Conservation (phyloP, 2,888 invertebrate species). For the Lasiommata megera region DNA sequence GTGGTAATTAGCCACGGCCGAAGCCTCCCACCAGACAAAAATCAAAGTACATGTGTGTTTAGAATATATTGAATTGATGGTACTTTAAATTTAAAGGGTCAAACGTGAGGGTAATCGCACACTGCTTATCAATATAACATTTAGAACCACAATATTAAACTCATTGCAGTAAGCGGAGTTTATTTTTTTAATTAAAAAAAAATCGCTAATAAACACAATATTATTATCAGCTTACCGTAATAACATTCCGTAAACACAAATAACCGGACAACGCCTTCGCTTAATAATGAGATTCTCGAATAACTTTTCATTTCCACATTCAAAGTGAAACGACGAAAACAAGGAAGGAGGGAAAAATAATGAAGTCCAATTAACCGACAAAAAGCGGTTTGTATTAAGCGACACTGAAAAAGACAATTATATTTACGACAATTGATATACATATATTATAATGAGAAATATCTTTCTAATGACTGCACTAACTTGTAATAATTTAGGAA, state of each 20-base stretch:
- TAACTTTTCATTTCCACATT: slow-evolving; percentile 52
- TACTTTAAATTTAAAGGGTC: too few species aligned
- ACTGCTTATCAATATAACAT: too few species aligned
- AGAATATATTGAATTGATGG: too few species aligned
- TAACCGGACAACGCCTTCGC: slow-evolving; percentile 22
- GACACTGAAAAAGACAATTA: slow-evolving; percentile 21
- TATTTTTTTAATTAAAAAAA: too few species aligned
- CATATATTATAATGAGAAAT: too few species aligned
- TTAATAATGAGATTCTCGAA: slow-evolving; percentile 36
- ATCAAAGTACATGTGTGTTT: too few species aligned
- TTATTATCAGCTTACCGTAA: background rate
- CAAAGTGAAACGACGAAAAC: slow-evolving; percentile 48
- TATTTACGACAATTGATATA: slow-evolving; percentile 18
- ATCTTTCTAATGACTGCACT: background rate
- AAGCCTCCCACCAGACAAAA: too few species aligned
- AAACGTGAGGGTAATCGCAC: too few species aligned
- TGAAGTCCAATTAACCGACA: slow-evolving; percentile 59
- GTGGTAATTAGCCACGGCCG: too few species aligned
- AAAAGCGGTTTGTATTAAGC: slow-evolving; percentile 32
- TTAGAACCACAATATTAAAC: too few species aligned
- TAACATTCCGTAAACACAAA: background rate
- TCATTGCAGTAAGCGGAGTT: too few species aligned
- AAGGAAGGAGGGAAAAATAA: slow-evolving; percentile 54
- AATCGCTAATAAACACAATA: background rate
- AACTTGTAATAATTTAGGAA: too few species aligned